phyloP scores from a whole-genome alignment of 2,888 invertebrate genomes.

The Digitonthophagus gazella region DNA sequence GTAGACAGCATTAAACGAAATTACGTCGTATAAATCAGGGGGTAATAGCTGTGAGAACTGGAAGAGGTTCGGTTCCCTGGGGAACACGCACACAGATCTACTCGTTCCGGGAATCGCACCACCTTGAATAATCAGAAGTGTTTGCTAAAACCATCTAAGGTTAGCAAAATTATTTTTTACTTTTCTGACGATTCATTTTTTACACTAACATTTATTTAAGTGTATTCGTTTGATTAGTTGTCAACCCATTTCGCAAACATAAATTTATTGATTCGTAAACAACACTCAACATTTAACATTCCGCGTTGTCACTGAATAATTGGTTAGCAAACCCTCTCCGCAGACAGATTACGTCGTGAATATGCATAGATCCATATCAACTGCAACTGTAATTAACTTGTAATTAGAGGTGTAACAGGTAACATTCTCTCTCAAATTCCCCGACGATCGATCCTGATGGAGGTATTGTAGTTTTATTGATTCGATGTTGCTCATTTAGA shows the following conservation, averaged over 20 bases:
- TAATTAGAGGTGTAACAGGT: not conserved
- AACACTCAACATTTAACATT: not conserved
- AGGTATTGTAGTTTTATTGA: not conserved
- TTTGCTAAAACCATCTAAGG: not conserved
- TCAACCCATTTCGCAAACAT: no score
- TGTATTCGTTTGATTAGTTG: no score
- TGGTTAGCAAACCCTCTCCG: not conserved
- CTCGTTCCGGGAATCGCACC: not conserved
- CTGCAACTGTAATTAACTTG: not conserved
- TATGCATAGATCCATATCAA: not conserved
- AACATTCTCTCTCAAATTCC: not conserved
- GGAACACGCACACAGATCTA: conserved; percentile 5
- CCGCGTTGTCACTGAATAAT: not conserved
- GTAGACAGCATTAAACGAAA: conserved; percentile 35
- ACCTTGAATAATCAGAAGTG: not conserved
- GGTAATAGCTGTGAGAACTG: conserved; percentile 33
- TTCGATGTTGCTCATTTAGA: not conserved
- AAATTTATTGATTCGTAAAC: not conserved
- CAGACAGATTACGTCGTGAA: not conserved
- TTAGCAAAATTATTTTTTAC: not conserved
- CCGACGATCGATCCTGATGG: no score
- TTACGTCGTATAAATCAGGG: conserved; percentile 35
- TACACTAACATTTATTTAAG: no score
- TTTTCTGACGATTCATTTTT: not conserved
- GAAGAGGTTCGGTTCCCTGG: conserved; percentile 23